Percentiles rank a stretch among this genome's conserved stretches.
Conservation (phyloP, 2,888 invertebrate genomes). For the Geophilus truncorum region DNA sequence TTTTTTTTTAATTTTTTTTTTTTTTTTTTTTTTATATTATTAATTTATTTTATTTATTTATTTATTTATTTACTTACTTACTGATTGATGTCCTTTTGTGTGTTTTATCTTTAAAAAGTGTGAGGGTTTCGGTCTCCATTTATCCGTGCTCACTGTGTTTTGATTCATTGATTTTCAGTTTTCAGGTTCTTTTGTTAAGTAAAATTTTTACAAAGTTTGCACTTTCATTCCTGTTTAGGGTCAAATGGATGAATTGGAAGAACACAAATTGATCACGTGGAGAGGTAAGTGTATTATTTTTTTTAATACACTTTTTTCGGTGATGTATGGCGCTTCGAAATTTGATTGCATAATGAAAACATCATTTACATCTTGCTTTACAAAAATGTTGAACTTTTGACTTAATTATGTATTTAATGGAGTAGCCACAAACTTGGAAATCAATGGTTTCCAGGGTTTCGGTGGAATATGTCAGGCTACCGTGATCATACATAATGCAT, state of each 20-base stretch:
- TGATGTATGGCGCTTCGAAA: no score
- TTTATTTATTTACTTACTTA: background rate
- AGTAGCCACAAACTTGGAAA: no score
- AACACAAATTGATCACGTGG: conserved; percentile 95
- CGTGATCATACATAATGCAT: no score
- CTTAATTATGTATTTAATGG: no score
- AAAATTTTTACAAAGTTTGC: background rate
- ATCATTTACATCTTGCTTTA: no score
- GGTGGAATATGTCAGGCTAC: no score
- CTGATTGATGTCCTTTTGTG: no score
- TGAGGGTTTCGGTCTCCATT: background rate
- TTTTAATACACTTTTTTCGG: conserved; percentile 37
- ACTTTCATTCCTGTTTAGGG: conserved; percentile 50
- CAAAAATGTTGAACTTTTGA: no score
- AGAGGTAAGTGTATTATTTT: conserved; percentile 61
- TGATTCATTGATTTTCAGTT: background rate
- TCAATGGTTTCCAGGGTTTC: no score
- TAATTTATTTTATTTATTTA: background rate
- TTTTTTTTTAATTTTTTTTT: background rate
- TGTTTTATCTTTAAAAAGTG: background rate
- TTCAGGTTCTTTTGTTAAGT: background rate
- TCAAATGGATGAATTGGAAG: conserved; percentile 93
- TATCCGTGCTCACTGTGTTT: background rate
- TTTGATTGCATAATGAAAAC: no score
- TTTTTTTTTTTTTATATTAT: background rate